phyloP scores from a whole-genome alignment of 2,113 vertebrate genomes.

The Syrrhaptes paradoxus region DNA sequence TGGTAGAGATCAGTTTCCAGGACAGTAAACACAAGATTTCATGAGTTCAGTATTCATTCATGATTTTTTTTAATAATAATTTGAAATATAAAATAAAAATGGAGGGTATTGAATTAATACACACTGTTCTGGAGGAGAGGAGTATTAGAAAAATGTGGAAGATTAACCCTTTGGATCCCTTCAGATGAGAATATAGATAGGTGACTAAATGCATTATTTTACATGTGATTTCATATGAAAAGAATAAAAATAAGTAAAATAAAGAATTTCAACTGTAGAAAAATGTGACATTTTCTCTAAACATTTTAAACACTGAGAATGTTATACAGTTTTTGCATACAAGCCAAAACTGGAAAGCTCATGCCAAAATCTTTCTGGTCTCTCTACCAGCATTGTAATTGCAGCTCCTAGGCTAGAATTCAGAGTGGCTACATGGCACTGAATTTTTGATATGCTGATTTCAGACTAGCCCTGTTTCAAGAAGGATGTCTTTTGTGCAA shows the following conservation, averaged over 20 bases:
- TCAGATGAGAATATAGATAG: neutral
- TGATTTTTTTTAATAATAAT: neutral
- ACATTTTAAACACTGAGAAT: neutral
- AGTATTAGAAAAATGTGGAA: neutral
- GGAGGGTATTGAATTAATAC: neutral
- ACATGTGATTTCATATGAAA: neutral
- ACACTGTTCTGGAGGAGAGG: neutral
- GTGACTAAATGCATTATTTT: neutral
- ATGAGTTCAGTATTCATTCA: neutral
- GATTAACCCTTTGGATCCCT: neutral
- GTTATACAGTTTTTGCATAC: neutral
- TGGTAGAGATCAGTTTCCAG: neutral
- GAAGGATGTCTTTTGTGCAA: neutral
- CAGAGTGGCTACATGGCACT: neutral
- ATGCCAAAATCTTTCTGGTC: neutral
- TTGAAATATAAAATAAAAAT: conserved; percentile 6
- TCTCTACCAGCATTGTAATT: neutral
- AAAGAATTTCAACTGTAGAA: neutral
- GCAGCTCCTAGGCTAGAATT: neutral
- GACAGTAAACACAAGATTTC: neutral
- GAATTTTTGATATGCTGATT: conserved; percentile 9
- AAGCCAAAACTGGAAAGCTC: neutral
- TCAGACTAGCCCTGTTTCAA: neutral
- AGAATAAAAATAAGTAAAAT: neutral
- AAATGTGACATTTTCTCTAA: neutral